Conservation (phyloP, 2,113 vertebrate species). For the Actinemys pallida region DNA sequence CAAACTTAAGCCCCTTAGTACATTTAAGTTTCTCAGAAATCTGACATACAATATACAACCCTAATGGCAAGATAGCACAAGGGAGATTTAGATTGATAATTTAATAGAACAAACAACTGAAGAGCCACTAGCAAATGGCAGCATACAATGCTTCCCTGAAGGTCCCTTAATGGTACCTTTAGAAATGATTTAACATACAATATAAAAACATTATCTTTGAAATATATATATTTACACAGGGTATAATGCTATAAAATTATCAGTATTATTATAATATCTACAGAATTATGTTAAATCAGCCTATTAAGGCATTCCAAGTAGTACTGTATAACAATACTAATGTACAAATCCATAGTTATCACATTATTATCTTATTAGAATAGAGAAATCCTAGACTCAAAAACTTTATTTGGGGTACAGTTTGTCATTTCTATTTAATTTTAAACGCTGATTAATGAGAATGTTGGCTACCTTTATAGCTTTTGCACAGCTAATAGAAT, state of each 20-base stretch:
- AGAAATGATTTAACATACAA: background rate
- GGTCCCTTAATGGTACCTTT: background rate
- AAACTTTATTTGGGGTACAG: background rate
- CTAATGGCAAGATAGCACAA: background rate
- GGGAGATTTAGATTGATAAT: background rate
- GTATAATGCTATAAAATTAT: background rate
- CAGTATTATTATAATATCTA: background rate
- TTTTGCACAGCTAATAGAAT: background rate
- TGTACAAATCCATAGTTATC: background rate
- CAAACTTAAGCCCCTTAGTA: background rate
- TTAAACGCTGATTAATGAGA: background rate
- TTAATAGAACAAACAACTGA: background rate
- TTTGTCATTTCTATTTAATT: background rate
- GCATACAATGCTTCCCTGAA: background rate
- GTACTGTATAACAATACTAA: background rate
- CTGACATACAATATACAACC: background rate
- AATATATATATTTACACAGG: background rate
- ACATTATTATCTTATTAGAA: background rate
- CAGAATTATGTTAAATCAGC: background rate
- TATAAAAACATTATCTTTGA: background rate
- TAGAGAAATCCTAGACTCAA: background rate
- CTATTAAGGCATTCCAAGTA: background rate
- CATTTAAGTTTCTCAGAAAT: background rate
- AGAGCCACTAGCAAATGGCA: background rate
- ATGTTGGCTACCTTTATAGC: background rate